phyloP scores from a whole-genome alignment of 2,888 invertebrate species.

The Icerya purchasi region DNA sequence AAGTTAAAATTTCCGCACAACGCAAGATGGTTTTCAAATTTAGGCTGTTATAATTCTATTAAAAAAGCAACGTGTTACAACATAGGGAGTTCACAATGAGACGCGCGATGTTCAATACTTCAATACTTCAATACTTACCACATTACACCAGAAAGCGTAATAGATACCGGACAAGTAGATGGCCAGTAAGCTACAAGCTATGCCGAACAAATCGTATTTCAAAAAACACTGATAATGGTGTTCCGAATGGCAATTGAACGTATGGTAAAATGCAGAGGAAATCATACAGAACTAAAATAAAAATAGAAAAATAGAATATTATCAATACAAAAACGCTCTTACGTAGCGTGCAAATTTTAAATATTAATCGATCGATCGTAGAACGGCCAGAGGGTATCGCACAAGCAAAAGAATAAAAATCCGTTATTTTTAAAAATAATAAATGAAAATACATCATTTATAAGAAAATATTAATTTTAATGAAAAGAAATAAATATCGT shows the following conservation, averaged over 20 bases:
- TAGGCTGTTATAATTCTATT: no score
- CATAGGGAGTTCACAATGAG: no score
- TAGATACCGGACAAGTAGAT: constrained; percentile 91
- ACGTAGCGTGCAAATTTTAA: no score
- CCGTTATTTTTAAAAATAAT: not conserved
- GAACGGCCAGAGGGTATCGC: not conserved
- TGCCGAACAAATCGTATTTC: constrained; percentile 78
- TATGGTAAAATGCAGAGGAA: constrained; percentile 76
- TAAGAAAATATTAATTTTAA: no score
- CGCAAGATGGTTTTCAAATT: no score
- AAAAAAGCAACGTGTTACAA: no score
- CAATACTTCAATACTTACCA: constrained; percentile 39
- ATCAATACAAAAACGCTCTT: no score
- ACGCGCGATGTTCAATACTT: no score
- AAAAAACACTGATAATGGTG: constrained; percentile 65
- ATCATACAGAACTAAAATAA: constrained; percentile 70
- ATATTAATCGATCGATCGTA: no score
- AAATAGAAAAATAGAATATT: constrained; percentile 16
- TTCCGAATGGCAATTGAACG: constrained; percentile 81
- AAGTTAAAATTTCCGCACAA: no score
- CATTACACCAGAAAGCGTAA: constrained; percentile 89
- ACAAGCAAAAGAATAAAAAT: not conserved
- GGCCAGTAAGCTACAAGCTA: constrained; percentile 73
- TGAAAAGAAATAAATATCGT: no score
- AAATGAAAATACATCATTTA: no score